phyloP scores from a whole-genome alignment of 2,797 vertebrate species.

The Phataginus tetradactyla region DNA sequence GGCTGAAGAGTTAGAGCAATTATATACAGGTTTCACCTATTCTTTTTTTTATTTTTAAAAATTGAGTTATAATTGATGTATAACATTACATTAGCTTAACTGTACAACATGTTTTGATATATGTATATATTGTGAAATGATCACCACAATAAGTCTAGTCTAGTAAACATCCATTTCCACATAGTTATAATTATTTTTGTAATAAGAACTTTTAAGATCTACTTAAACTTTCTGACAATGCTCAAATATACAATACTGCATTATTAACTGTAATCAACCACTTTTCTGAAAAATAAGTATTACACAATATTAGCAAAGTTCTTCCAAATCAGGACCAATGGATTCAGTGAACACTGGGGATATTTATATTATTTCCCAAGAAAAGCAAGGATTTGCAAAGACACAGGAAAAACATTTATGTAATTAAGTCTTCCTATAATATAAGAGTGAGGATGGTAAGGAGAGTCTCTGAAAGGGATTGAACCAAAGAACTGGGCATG shows the following conservation, averaged over 20 bases:
- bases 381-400: slow-evolving; percentile 25
- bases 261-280: neutral
- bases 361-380: neutral
- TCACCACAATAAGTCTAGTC: neutral
- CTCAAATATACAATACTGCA: neutral
- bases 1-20: neutral
- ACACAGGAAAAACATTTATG: neutral
- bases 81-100: neutral
- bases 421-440: neutral
- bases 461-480: neutral
- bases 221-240: neutral
- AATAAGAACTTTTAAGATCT: neutral
- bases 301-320: neutral
- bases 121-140: neutral
- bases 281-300: neutral
- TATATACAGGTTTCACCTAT: neutral
- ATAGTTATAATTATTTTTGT: neutral
- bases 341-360: neutral
- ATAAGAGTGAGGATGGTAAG: neutral
- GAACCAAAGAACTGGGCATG: neutral
- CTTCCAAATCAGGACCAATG: neutral
- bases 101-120: neutral
- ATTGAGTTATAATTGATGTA: neutral
- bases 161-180: neutral
- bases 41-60: neutral